These are phyloP conservation scores for Sebastes matsubarae DNA, from an alignment of 2,797 vertebrate genomes.

Conservation along the genomic window DNA sequence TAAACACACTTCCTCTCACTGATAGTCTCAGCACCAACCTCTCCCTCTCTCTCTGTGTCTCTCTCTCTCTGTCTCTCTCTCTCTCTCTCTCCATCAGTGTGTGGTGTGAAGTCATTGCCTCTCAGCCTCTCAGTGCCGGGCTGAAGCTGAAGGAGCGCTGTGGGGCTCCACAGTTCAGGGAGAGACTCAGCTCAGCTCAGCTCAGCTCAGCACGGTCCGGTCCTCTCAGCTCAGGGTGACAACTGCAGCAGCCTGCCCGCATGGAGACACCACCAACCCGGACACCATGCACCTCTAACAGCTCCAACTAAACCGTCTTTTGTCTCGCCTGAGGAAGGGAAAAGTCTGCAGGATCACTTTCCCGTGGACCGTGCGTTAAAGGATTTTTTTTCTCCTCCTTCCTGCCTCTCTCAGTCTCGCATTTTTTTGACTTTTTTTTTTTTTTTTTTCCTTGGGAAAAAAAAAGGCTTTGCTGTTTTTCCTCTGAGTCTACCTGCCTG, in stretches of 20 bases:
- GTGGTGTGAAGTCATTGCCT: slow-evolving; percentile 25
- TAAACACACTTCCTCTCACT: not conserved
- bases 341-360: slow-evolving; percentile 72
- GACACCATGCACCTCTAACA: slow-evolving; percentile 60
- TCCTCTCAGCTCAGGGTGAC: slow-evolving; percentile 45
- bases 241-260: slow-evolving; percentile 51
- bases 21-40: not conserved
- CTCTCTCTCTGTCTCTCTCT: not conserved
- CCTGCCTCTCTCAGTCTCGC: slow-evolving; percentile 22
- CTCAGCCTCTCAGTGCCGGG: slow-evolving; percentile 45
- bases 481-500: slow-evolving; percentile 58
- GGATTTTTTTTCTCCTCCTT: slow-evolving; percentile 26
- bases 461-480: slow-evolving; percentile 21
- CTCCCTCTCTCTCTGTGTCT: not conserved
- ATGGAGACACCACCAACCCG: slow-evolving; percentile 60
- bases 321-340: slow-evolving; percentile 36
- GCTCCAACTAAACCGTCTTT: slow-evolving; percentile 28
- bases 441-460: slow-evolving; percentile 12
- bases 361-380: slow-evolving; percentile 51
- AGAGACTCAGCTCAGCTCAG: slow-evolving; percentile 14
- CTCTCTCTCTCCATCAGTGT: not conserved
- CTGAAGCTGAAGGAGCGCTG: slow-evolving; percentile 55
- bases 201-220: slow-evolving; percentile 21
- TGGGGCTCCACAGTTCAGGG: slow-evolving; percentile 41
- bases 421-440: not conserved